Evolutionary conservation across 2,888 invertebrate genomes (phyloP).

Genomic region (Villa cingulata): DNA sequence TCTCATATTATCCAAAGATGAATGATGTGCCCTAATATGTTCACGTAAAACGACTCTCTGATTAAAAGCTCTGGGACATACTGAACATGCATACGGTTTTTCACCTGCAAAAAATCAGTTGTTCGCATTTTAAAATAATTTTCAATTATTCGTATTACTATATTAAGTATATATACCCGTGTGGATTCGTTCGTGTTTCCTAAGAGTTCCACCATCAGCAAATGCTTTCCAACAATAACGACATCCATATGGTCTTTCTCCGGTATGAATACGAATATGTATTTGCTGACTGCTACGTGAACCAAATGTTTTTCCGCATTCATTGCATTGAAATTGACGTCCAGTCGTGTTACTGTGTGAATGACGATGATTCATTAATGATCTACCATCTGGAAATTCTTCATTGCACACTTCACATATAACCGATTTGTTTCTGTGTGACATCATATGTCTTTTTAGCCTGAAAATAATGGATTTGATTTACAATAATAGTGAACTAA

Average conservation of each 20-base stretch:
- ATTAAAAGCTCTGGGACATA: slow-evolving; percentile 76
- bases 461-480: slow-evolving; percentile 13
- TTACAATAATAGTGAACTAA: neutral
- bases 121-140: too few relatives aligned
- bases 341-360: slow-evolving; percentile 42
- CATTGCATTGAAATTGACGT: slow-evolving; percentile 64
- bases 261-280: slow-evolving; percentile 73
- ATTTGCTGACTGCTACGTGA: slow-evolving; percentile 76
- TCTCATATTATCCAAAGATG: slow-evolving; percentile 59
- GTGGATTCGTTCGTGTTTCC: slow-evolving; percentile 76
- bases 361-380: slow-evolving; percentile 55
- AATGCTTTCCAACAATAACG: slow-evolving; percentile 81
- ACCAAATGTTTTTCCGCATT: slow-evolving; percentile 76
- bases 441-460: slow-evolving; percentile 52
- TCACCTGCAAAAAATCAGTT: slow-evolving; percentile 39
- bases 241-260: slow-evolving; percentile 69
- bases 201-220: slow-evolving; percentile 71
- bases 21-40: slow-evolving; percentile 75
- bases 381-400: slow-evolving; percentile 55
- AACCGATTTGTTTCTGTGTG: slow-evolving; percentile 56
- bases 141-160: too few relatives aligned
- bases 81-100: slow-evolving; percentile 76
- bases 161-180: slow-evolving; percentile 48
- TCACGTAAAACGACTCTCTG: slow-evolving; percentile 73
- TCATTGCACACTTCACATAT: slow-evolving; percentile 56